Conservation (phyloP, 2,113 vertebrate genomes). For the Montifringilla adamsi region DNA sequence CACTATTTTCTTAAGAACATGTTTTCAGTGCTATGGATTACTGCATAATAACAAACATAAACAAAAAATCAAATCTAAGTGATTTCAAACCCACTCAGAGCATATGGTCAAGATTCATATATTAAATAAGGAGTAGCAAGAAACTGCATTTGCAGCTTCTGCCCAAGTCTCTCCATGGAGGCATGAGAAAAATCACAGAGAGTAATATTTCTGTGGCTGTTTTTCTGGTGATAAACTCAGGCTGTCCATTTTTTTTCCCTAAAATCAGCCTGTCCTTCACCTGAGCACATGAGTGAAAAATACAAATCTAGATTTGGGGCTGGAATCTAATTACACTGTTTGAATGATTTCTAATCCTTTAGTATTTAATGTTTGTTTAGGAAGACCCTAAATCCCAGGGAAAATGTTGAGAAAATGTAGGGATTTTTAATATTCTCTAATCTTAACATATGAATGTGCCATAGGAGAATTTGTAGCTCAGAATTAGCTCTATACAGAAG, state of each 20-base stretch:
- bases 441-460: neutral
- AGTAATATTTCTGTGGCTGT: neutral
- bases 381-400: neutral
- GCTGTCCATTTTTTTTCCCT: neutral
- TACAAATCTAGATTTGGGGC: neutral
- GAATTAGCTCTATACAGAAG: neutral
- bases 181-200: neutral
- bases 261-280: neutral
- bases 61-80: neutral
- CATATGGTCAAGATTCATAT: neutral
- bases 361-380: neutral
- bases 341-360: neutral
- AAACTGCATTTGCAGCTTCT: neutral
- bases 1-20: neutral
- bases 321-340: neutral
- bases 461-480: neutral
- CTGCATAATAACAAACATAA: neutral
- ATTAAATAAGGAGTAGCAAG: neutral
- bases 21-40: neutral
- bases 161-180: neutral
- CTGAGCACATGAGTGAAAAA: neutral
- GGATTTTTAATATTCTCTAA: neutral
- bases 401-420: neutral
- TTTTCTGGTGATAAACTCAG: neutral
- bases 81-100: constrained; percentile 5